Conservation (phyloP, 2,888 invertebrate genomes). For the Poecilobothrus nobilitatus region DNA sequence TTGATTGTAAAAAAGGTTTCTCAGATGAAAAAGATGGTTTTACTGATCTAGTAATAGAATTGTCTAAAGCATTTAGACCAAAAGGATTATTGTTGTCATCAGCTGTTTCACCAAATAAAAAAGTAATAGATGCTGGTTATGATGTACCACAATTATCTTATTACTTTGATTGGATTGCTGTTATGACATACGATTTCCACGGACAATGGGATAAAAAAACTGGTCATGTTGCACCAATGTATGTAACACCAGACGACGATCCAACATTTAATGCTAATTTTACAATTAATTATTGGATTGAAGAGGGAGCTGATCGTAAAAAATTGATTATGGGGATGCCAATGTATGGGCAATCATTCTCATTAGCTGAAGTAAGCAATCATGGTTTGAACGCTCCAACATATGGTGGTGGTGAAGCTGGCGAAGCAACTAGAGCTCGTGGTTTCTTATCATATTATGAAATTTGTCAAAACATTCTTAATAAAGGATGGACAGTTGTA, state of each 20-base stretch:
- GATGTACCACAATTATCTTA: constrained; percentile 66
- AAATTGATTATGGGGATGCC: constrained; percentile 83
- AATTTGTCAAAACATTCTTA: constrained; percentile 71
- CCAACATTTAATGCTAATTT: constrained; percentile 76
- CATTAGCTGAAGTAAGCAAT: constrained; percentile 56
- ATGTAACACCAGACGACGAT: constrained; percentile 61
- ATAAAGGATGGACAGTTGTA: constrained; percentile 67
- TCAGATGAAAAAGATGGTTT: constrained; percentile 73
- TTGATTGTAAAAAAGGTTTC: constrained; percentile 74
- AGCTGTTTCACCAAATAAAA: constrained; percentile 77
- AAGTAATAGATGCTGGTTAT: constrained; percentile 76
- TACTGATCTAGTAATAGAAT: constrained; percentile 62
- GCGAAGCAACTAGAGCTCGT: constrained; percentile 76
- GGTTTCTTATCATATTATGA: constrained; percentile 86
- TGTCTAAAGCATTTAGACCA: constrained; percentile 61
- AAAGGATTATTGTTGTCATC: constrained; percentile 66
- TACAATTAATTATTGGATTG: constrained; percentile 80
- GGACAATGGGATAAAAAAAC: constrained; percentile 88
- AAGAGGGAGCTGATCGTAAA: constrained; percentile 64
- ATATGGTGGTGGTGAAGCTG: constrained; percentile 82
- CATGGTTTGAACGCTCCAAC: constrained; percentile 67
- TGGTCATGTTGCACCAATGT: constrained; percentile 85
- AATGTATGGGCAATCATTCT: constrained; percentile 83
- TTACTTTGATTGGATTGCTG: constrained; percentile 80
- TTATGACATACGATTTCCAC: constrained; percentile 88